phyloP scores from a whole-genome alignment of 2,888 invertebrate genomes.

The Conchocele bisecta region DNA sequence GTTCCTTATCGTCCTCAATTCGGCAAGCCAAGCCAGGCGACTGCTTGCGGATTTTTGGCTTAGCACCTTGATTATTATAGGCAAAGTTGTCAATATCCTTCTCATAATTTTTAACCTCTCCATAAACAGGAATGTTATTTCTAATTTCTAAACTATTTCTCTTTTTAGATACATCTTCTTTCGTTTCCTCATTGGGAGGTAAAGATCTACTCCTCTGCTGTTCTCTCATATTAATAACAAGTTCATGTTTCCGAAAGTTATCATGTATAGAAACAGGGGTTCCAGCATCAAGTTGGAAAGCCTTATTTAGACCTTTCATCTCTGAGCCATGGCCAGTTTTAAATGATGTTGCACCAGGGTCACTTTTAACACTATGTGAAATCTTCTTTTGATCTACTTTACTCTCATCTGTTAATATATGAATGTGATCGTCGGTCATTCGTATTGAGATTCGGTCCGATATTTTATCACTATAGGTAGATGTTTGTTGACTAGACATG shows the following conservation, averaged over 20 bases:
- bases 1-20: conserved; percentile 61
- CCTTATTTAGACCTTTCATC: too few species aligned
- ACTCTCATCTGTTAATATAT: conserved; percentile 40
- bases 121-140: conserved; percentile 79
- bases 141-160: conserved; percentile 80
- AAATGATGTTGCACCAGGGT: conserved; percentile 49
- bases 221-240: conserved; percentile 48
- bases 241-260: conserved; percentile 57
- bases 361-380: conserved; percentile 51
- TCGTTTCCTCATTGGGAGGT: conserved; percentile 43
- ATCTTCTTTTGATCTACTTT: conserved; percentile 34
- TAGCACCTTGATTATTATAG: conserved; percentile 72
- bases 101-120: conserved; percentile 78
- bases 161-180: conserved; percentile 65
- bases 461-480: conserved; percentile 50
- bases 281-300: conserved; percentile 22
- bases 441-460: conserved; percentile 54
- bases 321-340: too few species aligned
- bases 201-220: conserved; percentile 55
- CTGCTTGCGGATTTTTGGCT: conserved; percentile 79
- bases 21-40: conserved; percentile 81
- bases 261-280: conserved; percentile 46
- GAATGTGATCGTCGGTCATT: conserved; percentile 40
- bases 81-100: conserved; percentile 67
- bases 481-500: conserved; percentile 18